phyloP scores from a whole-genome alignment of 2,797 vertebrate species.

The Melanotaenia pygmaea region DNA sequence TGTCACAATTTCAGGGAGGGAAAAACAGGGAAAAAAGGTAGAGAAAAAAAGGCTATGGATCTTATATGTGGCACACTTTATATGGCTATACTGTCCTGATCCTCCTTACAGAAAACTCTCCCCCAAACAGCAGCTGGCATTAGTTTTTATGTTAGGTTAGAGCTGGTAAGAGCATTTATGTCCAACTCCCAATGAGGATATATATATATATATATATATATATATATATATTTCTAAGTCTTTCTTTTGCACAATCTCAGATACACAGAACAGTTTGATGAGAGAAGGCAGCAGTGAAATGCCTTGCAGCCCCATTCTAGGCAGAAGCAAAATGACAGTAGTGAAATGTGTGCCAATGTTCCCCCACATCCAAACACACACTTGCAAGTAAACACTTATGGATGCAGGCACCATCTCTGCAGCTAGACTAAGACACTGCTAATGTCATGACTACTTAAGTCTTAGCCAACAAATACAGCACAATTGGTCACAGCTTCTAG shows the following conservation, averaged over 20 bases:
- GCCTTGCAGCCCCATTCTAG: slow-evolving; percentile 5
- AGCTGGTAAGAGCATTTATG: slow-evolving; percentile 4
- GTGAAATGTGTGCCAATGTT: slow-evolving; percentile 16
- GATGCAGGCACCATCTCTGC: not conserved
- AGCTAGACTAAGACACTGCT: not conserved
- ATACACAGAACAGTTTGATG: not conserved
- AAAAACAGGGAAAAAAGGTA: not conserved
- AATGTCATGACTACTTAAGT: slow-evolving; percentile 33
- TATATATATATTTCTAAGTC: not conserved
- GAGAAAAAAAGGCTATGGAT: not conserved
- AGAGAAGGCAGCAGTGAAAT: not conserved
- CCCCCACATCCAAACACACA: slow-evolving; percentile 14
- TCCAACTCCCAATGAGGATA: slow-evolving; percentile 28
- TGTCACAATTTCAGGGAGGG: slow-evolving; percentile 14
- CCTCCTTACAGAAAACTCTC: slow-evolving; percentile 1
- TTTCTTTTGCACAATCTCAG: too few species aligned
- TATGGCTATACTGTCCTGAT: slow-evolving; percentile 5
- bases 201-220: too few species aligned
- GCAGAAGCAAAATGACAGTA: not conserved
- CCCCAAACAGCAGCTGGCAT: slow-evolving; percentile 16
- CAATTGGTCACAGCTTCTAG: slow-evolving; percentile 21
- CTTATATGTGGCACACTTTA: slow-evolving; percentile 1
- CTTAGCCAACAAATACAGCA: slow-evolving; percentile 25
- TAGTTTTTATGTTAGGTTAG: slow-evolving; percentile 19
- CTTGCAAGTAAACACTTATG: not conserved